Percentiles rank a stretch among this genome's conserved stretches.
phyloP scores from a whole-genome alignment of 2,888 invertebrate species.

The Amblyjoppa fuscipennis region DNA sequence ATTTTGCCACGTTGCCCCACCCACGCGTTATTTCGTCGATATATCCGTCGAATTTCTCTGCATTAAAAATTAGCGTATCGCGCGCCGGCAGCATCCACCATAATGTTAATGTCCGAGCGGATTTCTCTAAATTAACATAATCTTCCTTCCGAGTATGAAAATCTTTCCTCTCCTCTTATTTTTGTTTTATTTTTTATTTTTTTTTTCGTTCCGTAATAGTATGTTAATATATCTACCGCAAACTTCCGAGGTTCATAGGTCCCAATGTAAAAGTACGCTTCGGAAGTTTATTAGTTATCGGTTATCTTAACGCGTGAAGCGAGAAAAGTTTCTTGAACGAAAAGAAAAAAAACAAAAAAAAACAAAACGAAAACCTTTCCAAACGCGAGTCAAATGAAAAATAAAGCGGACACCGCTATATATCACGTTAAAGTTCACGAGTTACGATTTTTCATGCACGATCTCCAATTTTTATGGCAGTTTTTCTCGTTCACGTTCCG shows the following conservation, averaged over 20 bases:
- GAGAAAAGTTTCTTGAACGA: neutral
- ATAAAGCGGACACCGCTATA: neutral
- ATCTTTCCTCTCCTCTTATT: constrained; percentile 32
- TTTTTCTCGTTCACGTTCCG: constrained; percentile 6
- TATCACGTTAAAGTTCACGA: neutral
- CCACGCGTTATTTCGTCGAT: constrained; percentile 26
- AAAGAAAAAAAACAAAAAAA: neutral
- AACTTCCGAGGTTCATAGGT: constrained; percentile 34
- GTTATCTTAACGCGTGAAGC: constrained; percentile 2
- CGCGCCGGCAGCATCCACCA: constrained; percentile 29
- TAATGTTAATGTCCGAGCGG: constrained; percentile 44
- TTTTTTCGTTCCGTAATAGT: constrained; percentile 45
- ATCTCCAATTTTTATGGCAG: neutral
- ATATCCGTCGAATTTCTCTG: constrained; percentile 57
- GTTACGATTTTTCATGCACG: constrained; percentile 26
- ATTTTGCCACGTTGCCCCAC: constrained; percentile 29
- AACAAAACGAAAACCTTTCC: neutral
- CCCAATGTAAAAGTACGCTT: neutral
- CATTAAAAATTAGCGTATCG: constrained; percentile 26
- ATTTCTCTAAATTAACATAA: constrained; percentile 71
- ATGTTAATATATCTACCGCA: constrained; percentile 48
- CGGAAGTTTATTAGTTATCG: constrained; percentile 1
- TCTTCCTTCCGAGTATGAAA: constrained; percentile 56
- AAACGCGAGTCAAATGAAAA: neutral
- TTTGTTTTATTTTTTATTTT: constrained; percentile 15